Base-by-base conservation (phyloP, 1,140 invertebrate genomes). In the Calephelis virginiensis region DNA sequence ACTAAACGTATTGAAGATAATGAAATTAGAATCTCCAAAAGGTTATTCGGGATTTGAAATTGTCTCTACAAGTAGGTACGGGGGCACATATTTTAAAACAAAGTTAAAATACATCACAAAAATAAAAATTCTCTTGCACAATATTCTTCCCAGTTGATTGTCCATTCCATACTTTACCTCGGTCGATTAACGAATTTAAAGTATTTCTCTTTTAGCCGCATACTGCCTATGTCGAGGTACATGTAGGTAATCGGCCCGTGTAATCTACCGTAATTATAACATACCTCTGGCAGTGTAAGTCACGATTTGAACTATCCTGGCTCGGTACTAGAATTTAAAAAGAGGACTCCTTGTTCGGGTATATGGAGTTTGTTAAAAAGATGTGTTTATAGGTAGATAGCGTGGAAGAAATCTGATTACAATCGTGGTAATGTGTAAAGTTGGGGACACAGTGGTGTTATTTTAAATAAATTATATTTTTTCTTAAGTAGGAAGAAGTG, bases 251-350 rank as follows among this genome's bases (percentile, higher is more conserved):
- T 85, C 82, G 70, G 7, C 60, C 72, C 28, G 67, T 80, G 78
- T 86, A 82, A 88, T 86, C 83, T 86, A 69, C 71, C 74, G 82
- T 87, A 90, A 90, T 90, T 90, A 90, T 90, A 90, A 90, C 82
- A 82, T 86, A 78, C 72, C 76, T 68, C 72, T 17, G 70, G 76
- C 82, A 82, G 84, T 80, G 83, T 83, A 81, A 86, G 87, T 90
- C 87, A 89, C 87, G 87, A 88, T 81, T 86, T 80, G 64, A 78
- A 77, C 81, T 86, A 86, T 89, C 86, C 83, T 73, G 28, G 49
- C 49, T 53, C 70, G 76, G 69, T 75, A 71, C 72, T 74, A 79
- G 82, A 83, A 77, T 80, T 80, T 83, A 79, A 86, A 87, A 86
- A 82, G 72, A 78, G 67, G 64, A 75, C 68, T 68, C 70, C 75